Evolutionary conservation across 2,797 vertebrate species (phyloP), one percentile per base, ranked within the genome.

Genomic region (Falco concolor): DNA sequence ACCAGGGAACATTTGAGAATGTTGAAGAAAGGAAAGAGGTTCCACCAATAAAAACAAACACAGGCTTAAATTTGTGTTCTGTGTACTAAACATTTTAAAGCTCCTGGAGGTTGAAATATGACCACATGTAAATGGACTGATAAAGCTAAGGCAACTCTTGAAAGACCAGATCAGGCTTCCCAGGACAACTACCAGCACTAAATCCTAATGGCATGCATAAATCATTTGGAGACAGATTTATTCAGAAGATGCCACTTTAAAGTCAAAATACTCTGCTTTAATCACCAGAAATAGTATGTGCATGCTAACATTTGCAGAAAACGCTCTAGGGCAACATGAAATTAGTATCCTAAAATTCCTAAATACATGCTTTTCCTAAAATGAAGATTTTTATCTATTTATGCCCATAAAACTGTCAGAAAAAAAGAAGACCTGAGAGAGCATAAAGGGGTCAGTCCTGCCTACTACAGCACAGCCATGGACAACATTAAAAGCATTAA

Each of bases 1-100:
- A 98, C 98, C 95, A 86, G 69, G 95, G 97, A 99, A 99, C 98
- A 99, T 99, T 98, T 99, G 99, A 99, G 99, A 99, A 98, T 97
- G 98, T 98, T 99, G 98, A 99, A 98, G 98, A 98, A 97, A 98
- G 98, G 97, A 95, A 97, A 98, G 98, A 98, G 98, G 97, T 98
- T 98, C 98, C 97, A 98, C 98, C 98, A 98, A 97, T 97, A 97
- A 97, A 98, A 98, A 98, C 97, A 98, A 98, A 98, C 98, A 97
- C 32, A 70, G 84, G 90, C 97, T 97, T 97, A 97, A 97, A 95
- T 97, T 96, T 97, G 97, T 97, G 94, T 95, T 95, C 83, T 95
- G 52, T 97, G 94, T 95, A 96, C 95, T 91, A 94, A 97, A 96
- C 95, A 95, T 97, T 97, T 97, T 95, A 94, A 98, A 96, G 97